Conservation (phyloP, 2,113 vertebrate species). For the Euleptes europaea region DNA sequence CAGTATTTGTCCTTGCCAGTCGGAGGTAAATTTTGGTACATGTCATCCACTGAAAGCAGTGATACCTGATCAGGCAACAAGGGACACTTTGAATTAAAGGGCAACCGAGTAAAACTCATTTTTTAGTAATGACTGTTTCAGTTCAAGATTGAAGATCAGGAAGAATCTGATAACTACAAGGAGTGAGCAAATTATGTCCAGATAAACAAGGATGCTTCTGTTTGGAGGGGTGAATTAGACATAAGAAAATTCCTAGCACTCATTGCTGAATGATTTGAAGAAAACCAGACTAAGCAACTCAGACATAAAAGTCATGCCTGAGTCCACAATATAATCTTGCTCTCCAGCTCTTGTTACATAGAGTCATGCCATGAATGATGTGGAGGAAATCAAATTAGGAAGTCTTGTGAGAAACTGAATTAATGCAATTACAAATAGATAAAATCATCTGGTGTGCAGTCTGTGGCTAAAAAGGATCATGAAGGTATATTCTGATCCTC, state of each 20-base stretch:
- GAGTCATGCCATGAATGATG: background rate
- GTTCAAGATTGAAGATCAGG: background rate
- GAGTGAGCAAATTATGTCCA: background rate
- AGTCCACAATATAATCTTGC: background rate
- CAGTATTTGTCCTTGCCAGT: conserved; percentile 83
- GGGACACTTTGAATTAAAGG: background rate
- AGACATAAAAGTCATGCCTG: background rate
- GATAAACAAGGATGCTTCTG: background rate
- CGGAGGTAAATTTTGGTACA: conserved; percentile 85
- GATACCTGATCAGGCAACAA: conserved; percentile 77
- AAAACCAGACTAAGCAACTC: background rate
- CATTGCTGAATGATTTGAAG: background rate
- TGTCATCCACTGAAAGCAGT: conserved; percentile 88
- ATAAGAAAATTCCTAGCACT: too few relatives aligned
- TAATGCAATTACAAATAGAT: background rate
- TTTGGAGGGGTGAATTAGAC: background rate
- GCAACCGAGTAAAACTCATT: background rate
- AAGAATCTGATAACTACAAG: too few relatives aligned
- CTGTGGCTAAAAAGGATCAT: background rate
- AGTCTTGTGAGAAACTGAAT: background rate
- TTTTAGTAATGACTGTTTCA: background rate
- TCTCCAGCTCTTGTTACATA: background rate
- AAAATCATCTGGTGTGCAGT: background rate
- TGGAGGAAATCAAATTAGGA: background rate
- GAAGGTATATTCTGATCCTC: background rate